Evolutionary conservation across 2,888 invertebrate genomes (phyloP).

Genomic region (Nezara viridula): DNA sequence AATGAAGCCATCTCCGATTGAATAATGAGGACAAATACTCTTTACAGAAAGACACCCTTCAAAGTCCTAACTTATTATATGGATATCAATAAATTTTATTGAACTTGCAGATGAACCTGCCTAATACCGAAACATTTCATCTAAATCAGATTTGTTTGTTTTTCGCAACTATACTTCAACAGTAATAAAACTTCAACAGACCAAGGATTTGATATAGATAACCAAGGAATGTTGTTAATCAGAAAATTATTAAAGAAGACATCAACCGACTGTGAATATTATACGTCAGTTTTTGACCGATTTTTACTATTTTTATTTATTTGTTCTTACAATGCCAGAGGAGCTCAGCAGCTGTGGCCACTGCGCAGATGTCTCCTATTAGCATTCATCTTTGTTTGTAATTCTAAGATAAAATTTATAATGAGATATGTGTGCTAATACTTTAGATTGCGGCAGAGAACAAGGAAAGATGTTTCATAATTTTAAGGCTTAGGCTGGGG

Average conservation of each 20-base stretch:
- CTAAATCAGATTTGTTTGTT: too few species aligned
- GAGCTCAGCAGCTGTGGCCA: neutral
- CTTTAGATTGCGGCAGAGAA: neutral
- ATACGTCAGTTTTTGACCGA: neutral
- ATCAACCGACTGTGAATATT: neutral
- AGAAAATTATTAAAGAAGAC: neutral
- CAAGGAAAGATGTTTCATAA: neutral
- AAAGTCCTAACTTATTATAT: too few species aligned
- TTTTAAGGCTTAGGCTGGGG: neutral
- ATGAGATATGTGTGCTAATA: neutral
- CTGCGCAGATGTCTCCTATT: neutral
- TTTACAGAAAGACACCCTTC: too few species aligned
- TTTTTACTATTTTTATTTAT: slow-evolving; percentile 14
- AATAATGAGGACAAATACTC: too few species aligned
- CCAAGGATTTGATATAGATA: too few species aligned
- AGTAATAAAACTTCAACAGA: too few species aligned
- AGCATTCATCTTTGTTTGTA: neutral
- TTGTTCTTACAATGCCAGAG: neutral
- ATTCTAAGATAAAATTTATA: neutral
- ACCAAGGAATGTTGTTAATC: neutral
- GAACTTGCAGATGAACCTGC: too few species aligned
- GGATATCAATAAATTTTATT: too few species aligned
- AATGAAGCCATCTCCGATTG: too few species aligned
- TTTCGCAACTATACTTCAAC: too few species aligned
- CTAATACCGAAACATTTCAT: too few species aligned